phyloP scores from a whole-genome alignment of 2,888 invertebrate genomes.

The Chouioia cunea region DNA sequence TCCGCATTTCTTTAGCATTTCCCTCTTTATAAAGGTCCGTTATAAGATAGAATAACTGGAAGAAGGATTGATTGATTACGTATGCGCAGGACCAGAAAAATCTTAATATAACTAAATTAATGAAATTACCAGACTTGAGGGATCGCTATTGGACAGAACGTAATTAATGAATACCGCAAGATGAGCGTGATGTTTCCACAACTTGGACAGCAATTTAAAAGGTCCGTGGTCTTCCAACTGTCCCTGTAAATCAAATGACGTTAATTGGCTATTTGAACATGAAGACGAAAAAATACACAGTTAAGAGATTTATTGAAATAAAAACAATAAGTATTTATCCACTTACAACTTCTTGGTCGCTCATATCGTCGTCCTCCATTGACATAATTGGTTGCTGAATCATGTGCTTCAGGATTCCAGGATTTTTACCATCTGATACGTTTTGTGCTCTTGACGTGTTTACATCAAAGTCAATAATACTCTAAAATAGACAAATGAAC shows the following conservation, averaged over 20 bases:
- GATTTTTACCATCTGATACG: constrained; percentile 58
- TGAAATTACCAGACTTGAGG: constrained; percentile 75
- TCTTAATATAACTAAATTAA: constrained; percentile 5
- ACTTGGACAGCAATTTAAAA: constrained; percentile 85
- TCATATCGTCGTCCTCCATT: constrained; percentile 95
- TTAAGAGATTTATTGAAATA: background rate
- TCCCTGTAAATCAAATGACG: constrained; percentile 69
- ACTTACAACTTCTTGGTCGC: constrained; percentile 85
- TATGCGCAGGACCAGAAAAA: background rate
- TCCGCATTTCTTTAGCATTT: constrained; percentile 89
- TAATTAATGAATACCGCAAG: constrained; percentile 96
- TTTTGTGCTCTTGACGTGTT: constrained; percentile 49
- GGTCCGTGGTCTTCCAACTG: constrained; percentile 88
- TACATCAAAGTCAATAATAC: constrained; percentile 49
- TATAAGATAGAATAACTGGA: constrained; percentile 86
- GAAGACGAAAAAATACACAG: constrained; percentile 8
- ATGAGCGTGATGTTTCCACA: constrained; percentile 90
- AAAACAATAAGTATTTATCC: constrained; percentile 22
- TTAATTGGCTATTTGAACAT: constrained; percentile 13
- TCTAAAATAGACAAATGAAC: constrained; percentile 39
- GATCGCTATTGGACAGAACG: constrained; percentile 86
- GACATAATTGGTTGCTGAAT: constrained; percentile 87
- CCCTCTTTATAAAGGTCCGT: constrained; percentile 92
- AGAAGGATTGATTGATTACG: constrained; percentile 50
- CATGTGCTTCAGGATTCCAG: constrained; percentile 58